Evolutionary conservation across 2,113 vertebrate species (phyloP).

Genomic region (Neotoma lepida): DNA sequence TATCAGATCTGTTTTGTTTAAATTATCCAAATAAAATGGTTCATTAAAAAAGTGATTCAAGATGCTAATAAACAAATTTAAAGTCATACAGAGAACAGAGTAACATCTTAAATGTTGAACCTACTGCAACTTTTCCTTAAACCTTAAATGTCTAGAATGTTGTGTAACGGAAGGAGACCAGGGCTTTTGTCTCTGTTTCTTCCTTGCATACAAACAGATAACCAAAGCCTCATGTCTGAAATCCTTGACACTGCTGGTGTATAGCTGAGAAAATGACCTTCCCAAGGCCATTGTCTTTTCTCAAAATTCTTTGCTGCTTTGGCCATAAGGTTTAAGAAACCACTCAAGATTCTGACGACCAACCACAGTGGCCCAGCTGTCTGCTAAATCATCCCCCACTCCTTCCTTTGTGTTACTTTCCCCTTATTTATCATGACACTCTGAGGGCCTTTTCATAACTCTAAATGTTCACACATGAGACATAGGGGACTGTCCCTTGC

Average conservation of each 20-base stretch:
- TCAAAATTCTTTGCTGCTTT: slow-evolving; percentile 51
- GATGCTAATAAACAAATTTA: slow-evolving; percentile 13
- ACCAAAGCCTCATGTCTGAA: not conserved
- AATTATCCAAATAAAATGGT: slow-evolving; percentile 46
- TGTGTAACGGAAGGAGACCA: not conserved
- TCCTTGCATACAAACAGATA: not conserved
- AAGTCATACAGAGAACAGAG: not conserved
- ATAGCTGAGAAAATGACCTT: slow-evolving; percentile 67
- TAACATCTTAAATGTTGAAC: slow-evolving; percentile 25
- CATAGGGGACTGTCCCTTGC: not conserved
- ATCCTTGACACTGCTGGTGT: not conserved
- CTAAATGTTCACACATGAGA: not conserved
- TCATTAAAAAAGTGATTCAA: slow-evolving; percentile 8
- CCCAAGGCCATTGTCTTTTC: slow-evolving; percentile 53
- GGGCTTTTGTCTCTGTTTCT: slow-evolving; percentile 19
- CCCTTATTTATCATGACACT: slow-evolving; percentile 28
- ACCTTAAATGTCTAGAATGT: not conserved
- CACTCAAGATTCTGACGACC: slow-evolving; percentile 74
- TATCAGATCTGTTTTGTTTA: not conserved
- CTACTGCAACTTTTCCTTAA: not conserved
- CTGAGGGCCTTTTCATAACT: slow-evolving; percentile 24
- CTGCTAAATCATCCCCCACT: slow-evolving; percentile 32
- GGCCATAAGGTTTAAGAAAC: slow-evolving; percentile 73
- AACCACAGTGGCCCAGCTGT: slow-evolving; percentile 78
- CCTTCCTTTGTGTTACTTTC: not conserved